Percentiles rank a stretch among this genome's conserved stretches.
phyloP scores from a whole-genome alignment of 2,113 vertebrate species.

The Gadus chalcogrammus region DNA sequence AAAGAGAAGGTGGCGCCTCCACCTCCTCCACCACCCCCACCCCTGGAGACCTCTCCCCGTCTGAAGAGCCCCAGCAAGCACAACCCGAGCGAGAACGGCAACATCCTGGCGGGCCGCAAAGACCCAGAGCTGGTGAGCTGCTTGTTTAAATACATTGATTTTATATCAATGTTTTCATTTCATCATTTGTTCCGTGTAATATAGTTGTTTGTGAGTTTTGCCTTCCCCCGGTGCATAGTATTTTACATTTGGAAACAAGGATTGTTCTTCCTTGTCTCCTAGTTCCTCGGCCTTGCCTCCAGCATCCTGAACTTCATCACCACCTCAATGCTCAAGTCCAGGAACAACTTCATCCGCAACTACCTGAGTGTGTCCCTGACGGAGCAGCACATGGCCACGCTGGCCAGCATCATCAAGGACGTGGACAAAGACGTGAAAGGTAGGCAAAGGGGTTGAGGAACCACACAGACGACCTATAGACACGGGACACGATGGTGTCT shows the following conservation, averaged over 20 bases:
- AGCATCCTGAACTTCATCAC: slow-evolving; percentile 97
- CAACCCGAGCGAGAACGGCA: slow-evolving; percentile 87
- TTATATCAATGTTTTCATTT: neutral
- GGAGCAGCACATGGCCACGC: slow-evolving; percentile 94
- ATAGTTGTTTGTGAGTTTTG: no score
- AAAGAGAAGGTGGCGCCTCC: slow-evolving; percentile 94
- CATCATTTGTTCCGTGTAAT: neutral
- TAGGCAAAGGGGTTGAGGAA: slow-evolving; percentile 39
- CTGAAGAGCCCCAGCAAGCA: slow-evolving; percentile 96
- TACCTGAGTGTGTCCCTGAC: slow-evolving; percentile 95
- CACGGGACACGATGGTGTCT: no score
- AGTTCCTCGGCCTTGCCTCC: slow-evolving; percentile 95
- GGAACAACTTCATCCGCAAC: slow-evolving; percentile 97
- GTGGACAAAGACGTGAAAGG: slow-evolving; percentile 98
- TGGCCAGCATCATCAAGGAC: slow-evolving; percentile 97
- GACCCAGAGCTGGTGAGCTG: slow-evolving; percentile 91
- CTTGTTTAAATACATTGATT: neutral
- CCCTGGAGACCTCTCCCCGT: slow-evolving; percentile 88
- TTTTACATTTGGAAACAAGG: neutral
- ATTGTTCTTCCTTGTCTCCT: slow-evolving; percentile 12
- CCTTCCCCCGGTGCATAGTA: no score
- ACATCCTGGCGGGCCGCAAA: slow-evolving; percentile 95
- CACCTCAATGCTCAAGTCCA: slow-evolving; percentile 94
- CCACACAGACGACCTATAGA: no score
- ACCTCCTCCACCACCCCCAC: slow-evolving; percentile 86